A percentile compares a stretch with the other conserved stretches of the same genome.
phyloP scores from a whole-genome alignment of 1,140 invertebrate species.

The Nasonia vitripennis region DNA sequence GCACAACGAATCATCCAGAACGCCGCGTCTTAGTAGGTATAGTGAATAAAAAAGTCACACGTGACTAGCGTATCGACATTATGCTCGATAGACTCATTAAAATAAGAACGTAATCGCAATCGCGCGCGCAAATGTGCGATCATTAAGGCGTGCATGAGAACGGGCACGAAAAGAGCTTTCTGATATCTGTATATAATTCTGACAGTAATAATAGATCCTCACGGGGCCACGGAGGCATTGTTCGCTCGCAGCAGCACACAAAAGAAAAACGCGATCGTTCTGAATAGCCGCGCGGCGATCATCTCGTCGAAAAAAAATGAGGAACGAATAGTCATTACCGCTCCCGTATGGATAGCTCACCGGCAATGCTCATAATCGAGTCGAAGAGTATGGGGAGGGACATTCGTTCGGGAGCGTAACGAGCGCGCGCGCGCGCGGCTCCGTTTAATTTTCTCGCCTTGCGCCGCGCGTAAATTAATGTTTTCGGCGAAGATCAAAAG shows the following conservation, averaged over 20 bases:
- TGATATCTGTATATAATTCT: not conserved
- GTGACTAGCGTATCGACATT: not conserved
- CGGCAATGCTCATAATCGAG: not conserved
- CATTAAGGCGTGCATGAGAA: no score
- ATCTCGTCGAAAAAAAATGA: not conserved
- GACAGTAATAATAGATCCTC: not conserved
- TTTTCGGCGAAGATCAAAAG: constrained; percentile 71
- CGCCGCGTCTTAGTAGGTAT: no score
- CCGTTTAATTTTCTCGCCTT: constrained; percentile 57
- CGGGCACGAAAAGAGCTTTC: no score
- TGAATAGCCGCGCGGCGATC: not conserved
- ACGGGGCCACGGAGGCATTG: not conserved
- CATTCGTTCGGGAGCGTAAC: constrained; percentile 9
- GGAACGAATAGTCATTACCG: constrained; percentile 9
- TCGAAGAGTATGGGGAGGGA: not conserved
- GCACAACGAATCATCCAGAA: no score
- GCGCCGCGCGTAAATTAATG: constrained; percentile 59
- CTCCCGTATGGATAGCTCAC: not conserved
- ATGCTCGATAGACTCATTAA: not conserved
- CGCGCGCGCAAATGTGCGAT: not conserved
- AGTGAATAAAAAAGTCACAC: no score
- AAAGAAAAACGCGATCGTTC: not conserved
- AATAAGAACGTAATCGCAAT: not conserved
- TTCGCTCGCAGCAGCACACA: not conserved
- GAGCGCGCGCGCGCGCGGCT: constrained; percentile 29